phyloP scores from a whole-genome alignment of 2,797 vertebrate species.

The Phylloscopus collybita region DNA sequence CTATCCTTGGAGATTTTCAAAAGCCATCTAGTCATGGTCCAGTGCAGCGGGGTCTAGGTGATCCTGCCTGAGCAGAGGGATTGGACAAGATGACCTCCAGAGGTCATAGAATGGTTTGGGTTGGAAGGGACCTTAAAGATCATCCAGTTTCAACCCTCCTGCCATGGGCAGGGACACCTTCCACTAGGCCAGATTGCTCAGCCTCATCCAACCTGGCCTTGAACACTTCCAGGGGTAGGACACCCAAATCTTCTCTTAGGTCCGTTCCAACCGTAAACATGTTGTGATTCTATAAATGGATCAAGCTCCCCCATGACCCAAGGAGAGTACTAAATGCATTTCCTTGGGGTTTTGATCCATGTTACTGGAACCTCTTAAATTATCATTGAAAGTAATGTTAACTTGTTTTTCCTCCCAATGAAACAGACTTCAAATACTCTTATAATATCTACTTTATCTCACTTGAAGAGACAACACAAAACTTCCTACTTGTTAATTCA shows the following conservation, averaged over 20 bases:
- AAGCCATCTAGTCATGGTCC: background rate
- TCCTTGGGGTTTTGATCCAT: background rate
- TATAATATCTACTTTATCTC: background rate
- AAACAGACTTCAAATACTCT: background rate
- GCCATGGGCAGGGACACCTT: background rate
- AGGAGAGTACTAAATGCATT: background rate
- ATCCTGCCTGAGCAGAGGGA: background rate
- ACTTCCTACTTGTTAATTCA: background rate
- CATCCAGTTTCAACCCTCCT: background rate
- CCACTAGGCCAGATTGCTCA: background rate
- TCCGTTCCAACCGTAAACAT: background rate
- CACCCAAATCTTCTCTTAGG: background rate
- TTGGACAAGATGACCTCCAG: background rate
- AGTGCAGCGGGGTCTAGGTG: background rate
- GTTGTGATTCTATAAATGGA: background rate
- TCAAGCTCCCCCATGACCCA: background rate
- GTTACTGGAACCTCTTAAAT: background rate
- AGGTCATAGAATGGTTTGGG: too few species aligned
- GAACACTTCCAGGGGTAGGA: background rate
- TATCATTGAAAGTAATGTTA: background rate
- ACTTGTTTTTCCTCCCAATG: background rate
- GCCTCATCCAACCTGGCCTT: background rate
- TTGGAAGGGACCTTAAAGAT: background rate
- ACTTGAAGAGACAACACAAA: background rate
- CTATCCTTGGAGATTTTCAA: background rate